Percentiles rank a stretch among this genome's conserved stretches.
These are phyloP conservation scores for Ptychodera flava DNA, from an alignment of 35 echinoderm and acorn worm species.

Conservation along the genomic window DNA sequence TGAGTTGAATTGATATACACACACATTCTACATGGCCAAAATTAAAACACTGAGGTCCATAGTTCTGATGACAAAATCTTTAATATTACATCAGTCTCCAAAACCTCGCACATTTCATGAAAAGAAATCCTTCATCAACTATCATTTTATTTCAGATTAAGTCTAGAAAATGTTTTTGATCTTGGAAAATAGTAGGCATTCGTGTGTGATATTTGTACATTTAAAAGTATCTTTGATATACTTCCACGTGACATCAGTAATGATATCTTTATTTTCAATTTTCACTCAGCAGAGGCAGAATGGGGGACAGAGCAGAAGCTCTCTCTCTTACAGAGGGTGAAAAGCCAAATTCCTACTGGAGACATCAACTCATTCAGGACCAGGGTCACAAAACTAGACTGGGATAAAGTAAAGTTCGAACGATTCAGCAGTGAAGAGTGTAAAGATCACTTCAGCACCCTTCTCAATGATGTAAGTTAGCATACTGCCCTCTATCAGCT, in stretches of 20 bases:
- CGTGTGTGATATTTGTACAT: no score
- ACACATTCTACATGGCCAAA: background rate
- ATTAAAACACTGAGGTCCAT: background rate
- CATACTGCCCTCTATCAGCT: background rate
- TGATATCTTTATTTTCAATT: no score
- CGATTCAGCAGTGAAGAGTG: slow-evolving; percentile 49
- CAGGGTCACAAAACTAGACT: slow-evolving; percentile 67
- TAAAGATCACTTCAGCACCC: slow-evolving; percentile 58
- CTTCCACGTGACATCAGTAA: no score
- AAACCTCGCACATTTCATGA: background rate
- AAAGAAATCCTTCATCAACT: no score
- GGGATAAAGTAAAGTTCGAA: slow-evolving; percentile 56
- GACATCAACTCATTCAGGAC: slow-evolving; percentile 84
- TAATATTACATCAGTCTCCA: background rate
- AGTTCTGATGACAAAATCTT: background rate
- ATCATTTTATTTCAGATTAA: no score
- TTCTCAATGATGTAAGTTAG: slow-evolving; percentile 70
- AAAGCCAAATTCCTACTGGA: slow-evolving; percentile 53
- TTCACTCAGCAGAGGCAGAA: no score
- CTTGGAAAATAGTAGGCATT: no score
- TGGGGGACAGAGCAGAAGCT: slow-evolving; percentile 54
- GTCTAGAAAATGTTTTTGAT: no score
- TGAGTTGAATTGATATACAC: background rate
- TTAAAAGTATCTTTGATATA: no score
- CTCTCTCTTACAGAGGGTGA: slow-evolving; percentile 45